Evolutionary conservation across 2,797 vertebrate genomes (phyloP).

Genomic region (Aulostomus chinensis): DNA sequence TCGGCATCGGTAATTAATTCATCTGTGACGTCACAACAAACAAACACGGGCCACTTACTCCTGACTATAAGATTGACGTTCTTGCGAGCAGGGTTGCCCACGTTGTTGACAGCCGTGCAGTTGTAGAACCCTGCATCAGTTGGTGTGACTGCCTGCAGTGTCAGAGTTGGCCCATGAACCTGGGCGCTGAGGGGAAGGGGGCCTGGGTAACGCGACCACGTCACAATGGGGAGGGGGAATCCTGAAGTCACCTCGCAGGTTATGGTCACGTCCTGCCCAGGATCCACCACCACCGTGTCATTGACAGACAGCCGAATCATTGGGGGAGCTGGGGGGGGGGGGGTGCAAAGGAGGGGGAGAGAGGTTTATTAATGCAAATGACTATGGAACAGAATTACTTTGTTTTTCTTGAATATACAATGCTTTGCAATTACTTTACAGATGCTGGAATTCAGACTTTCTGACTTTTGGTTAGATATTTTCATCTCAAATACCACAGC

Average conservation of each 20-base stretch:
- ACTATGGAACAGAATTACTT: neutral
- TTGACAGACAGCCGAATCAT: slow-evolving; percentile 92
- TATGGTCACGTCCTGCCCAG: slow-evolving; percentile 89
- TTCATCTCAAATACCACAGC: no score
- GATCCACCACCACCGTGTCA: slow-evolving; percentile 93
- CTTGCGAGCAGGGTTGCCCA: slow-evolving; percentile 95
- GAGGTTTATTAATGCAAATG: slow-evolving; percentile 4
- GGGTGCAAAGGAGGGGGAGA: neutral
- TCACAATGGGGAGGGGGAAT: slow-evolving; percentile 86
- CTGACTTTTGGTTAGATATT: no score
- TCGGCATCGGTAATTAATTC: neutral
- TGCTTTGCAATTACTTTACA: neutral
- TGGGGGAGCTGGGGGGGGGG: slow-evolving; percentile 83
- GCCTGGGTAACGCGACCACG: slow-evolving; percentile 89
- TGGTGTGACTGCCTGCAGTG: slow-evolving; percentile 83
- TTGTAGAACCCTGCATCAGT: slow-evolving; percentile 93
- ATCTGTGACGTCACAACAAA: neutral
- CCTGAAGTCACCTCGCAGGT: slow-evolving; percentile 88
- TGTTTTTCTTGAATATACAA: neutral
- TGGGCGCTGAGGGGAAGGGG: slow-evolving; percentile 84
- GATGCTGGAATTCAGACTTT: neutral
- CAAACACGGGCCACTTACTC: slow-evolving; percentile 74
- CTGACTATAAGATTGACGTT: slow-evolving; percentile 91
- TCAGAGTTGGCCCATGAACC: slow-evolving; percentile 84
- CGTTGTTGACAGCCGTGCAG: slow-evolving; percentile 94